Evolutionary conservation across 2,797 vertebrate species (phyloP).

Genomic region (Hylomyscus alleni): DNA sequence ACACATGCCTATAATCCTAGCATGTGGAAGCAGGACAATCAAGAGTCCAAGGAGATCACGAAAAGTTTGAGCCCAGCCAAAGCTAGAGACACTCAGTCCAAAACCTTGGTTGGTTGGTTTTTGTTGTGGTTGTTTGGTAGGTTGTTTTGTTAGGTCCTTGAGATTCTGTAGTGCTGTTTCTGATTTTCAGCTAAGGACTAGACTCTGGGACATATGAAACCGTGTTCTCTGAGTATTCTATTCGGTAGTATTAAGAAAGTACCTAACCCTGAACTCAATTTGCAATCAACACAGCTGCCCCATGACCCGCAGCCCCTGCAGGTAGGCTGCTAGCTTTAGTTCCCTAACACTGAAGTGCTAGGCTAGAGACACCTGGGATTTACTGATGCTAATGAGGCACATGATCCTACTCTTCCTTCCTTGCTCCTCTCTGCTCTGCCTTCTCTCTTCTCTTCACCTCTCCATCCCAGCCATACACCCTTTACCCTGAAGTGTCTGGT

Average conservation of each 20-base stretch:
- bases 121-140: not conserved
- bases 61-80: not conserved
- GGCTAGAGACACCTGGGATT: not conserved
- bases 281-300: not conserved
- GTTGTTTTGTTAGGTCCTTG: not conserved
- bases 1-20: not conserved
- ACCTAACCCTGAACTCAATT: not conserved
- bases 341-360: too few species aligned
- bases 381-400: not conserved
- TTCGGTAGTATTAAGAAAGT: not conserved
- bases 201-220: constrained; percentile 9
- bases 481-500: not conserved
- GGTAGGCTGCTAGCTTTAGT: not conserved
- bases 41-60: not conserved
- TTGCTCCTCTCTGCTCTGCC: not conserved
- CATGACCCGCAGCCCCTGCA: not conserved
- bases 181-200: constrained; percentile 12
- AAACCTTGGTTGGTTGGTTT: not conserved
- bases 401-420: not conserved
- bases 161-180: not conserved
- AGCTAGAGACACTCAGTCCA: not conserved
- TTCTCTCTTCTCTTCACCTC: not conserved
- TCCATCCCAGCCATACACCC: not conserved
- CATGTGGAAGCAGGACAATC: not conserved
- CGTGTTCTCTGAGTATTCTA: not conserved